Conservation (phyloP, 2,888 invertebrate genomes). For the Harpalus rufipes region DNA sequence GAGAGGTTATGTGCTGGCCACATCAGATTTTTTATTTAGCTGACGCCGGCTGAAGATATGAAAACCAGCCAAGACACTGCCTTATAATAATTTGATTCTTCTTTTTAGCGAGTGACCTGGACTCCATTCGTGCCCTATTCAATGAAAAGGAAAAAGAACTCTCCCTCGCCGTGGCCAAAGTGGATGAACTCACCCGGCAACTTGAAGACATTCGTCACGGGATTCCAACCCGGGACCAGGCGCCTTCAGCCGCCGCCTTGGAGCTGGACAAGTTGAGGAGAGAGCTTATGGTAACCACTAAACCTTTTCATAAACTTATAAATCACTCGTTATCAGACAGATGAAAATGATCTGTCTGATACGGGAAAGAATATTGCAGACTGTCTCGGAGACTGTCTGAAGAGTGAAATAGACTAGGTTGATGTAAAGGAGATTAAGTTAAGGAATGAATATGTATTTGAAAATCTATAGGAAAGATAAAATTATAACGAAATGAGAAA, state of each 20-base stretch:
- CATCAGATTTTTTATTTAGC: too few species aligned
- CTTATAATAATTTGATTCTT: conserved; percentile 68
- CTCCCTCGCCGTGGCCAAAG: conserved; percentile 97
- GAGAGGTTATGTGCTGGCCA: too few species aligned
- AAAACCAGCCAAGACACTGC: too few species aligned
- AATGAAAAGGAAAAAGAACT: conserved; percentile 99
- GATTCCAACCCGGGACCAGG: conserved; percentile 80
- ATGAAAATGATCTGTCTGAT: too few species aligned
- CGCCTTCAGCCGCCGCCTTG: conserved; percentile 86
- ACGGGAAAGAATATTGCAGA: neutral
- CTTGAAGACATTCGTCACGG: conserved; percentile 92
- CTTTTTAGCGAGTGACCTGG: conserved; percentile 92
- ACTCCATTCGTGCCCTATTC: conserved; percentile 96
- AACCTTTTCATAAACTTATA: too few species aligned
- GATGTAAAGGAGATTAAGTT: too few species aligned
- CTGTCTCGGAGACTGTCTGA: neutral
- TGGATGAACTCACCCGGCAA: conserved; percentile 96
- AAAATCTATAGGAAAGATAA: neutral
- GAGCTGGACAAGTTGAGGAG: conserved; percentile 95
- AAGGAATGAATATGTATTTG: too few species aligned
- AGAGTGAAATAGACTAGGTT: too few species aligned
- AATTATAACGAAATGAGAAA: neutral
- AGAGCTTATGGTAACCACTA: conserved; percentile 89
- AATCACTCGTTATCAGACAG: too few species aligned
- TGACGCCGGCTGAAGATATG: too few species aligned